These are phyloP conservation scores for Cromileptes altivelis DNA, from an alignment of 2,113 vertebrate species.

Conservation along the genomic window DNA sequence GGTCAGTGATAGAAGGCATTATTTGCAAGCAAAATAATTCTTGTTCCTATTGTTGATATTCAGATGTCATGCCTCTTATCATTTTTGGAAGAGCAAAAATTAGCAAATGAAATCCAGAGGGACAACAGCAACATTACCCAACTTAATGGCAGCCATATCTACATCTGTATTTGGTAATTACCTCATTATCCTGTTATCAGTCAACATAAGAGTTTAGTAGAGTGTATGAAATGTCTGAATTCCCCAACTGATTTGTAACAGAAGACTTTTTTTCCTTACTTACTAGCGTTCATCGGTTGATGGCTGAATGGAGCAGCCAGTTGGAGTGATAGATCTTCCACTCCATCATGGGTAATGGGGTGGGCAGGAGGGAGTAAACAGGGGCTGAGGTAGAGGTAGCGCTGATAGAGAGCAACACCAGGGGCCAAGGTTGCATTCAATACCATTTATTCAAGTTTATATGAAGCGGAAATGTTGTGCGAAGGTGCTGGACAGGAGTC, in stretches of 20 bases:
- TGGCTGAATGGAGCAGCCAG: slow-evolving; percentile 46
- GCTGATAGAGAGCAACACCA: slow-evolving; percentile 56
- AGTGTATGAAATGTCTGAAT: slow-evolving; percentile 35
- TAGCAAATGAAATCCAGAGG: slow-evolving; percentile 50
- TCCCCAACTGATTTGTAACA: slow-evolving; percentile 27
- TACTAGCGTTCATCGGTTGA: slow-evolving; percentile 39
- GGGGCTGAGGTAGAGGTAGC: slow-evolving; percentile 43
- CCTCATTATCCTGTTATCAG: slow-evolving; percentile 74
- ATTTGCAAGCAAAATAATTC: slow-evolving; percentile 5
- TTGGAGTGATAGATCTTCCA: slow-evolving; percentile 69
- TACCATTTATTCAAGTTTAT: slow-evolving; percentile 69
- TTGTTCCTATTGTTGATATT: neutral
- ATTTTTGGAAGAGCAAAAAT: slow-evolving; percentile 48
- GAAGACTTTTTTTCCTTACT: slow-evolving; percentile 54
- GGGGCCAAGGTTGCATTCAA: slow-evolving; percentile 62
- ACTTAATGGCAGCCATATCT: slow-evolving; percentile 64
- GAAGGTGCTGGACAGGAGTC: slow-evolving; percentile 58
- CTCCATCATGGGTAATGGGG: slow-evolving; percentile 75
- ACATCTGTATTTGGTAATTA: slow-evolving; percentile 69
- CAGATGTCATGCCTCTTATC: neutral
- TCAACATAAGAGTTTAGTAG: slow-evolving; percentile 51
- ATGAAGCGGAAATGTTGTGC: slow-evolving; percentile 63
- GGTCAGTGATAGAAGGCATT: neutral
- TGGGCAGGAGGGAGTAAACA: slow-evolving; percentile 60
- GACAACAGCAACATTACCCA: slow-evolving; percentile 75